phyloP scores from a whole-genome alignment of 2,113 vertebrate genomes.

The Silurus asotus region DNA sequence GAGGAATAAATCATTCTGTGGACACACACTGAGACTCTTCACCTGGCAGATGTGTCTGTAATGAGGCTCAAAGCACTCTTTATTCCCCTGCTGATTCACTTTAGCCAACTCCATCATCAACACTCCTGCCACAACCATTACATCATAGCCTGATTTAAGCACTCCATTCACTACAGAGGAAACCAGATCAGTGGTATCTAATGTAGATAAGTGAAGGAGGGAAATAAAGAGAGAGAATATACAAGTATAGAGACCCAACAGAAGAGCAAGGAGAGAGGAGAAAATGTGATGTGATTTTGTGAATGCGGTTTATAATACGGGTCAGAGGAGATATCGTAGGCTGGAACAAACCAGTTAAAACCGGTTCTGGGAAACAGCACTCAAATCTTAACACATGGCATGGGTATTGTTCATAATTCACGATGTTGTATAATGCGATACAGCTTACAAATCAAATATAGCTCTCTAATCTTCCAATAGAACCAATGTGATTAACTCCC shows the following conservation, averaged over 20 bases:
- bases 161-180: conserved; percentile 30
- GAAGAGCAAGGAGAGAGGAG: neutral
- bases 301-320: neutral
- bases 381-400: neutral
- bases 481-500: neutral
- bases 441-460: neutral
- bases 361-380: conserved; percentile 33
- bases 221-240: conserved; percentile 1
- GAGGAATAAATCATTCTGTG: conserved; percentile 18
- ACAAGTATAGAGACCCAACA: neutral
- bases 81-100: conserved; percentile 58
- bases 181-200: conserved; percentile 50
- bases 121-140: conserved; percentile 58
- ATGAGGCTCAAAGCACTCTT: conserved; percentile 34
- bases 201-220: conserved; percentile 24
- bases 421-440: neutral
- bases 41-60: conserved; percentile 35
- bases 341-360: conserved; percentile 39
- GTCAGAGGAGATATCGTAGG: conserved; percentile 10
- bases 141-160: conserved; percentile 57
- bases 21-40: conserved; percentile 30
- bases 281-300: neutral
- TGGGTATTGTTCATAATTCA: neutral
- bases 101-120: conserved; percentile 41
- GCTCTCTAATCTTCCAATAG: too few species aligned